Base-by-base conservation (phyloP, 2,888 invertebrate species). In the Dyspetes luteomarginatus region DNA sequence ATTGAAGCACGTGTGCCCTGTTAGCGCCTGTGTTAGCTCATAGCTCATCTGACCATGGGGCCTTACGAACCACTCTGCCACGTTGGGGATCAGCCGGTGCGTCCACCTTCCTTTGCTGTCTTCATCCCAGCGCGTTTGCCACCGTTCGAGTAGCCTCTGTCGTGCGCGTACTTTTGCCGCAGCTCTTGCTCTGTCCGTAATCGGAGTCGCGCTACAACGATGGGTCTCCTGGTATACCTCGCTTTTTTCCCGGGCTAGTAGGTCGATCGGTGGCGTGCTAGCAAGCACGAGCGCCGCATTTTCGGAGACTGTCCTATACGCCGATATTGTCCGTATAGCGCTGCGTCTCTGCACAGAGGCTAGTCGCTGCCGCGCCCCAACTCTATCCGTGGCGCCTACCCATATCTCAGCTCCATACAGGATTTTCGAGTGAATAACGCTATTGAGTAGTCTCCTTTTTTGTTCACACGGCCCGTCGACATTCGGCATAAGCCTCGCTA, bases 401-500 rank as follows among this genome's bases (percentile, higher is more conserved):
- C 81, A 82, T 4, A 83, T 60, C 28, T 75, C 43, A 0, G 77
- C 78, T 45, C 76, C 78, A 26, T 83, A 83, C 30, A 82, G 50
- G 9, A 79, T 58, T 17, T 50, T 68, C 12, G 45, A 81, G 81
- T 24, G 48, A 2, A 73, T 68, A 0, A 75, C 80, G 9, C 72
- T 48, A 58, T 55, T 65, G 12, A 82, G 26, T 9, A 83, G 17
- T 24, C 56, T 30, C 19, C 82, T 82, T 60, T 67, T 24, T 15
- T 55, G 24, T 15, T 45, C 43, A 79, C 56, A 24, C 0, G 78
- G 78, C 0, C 85, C 83, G 1, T 62, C 76, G 15, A 80, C 60
- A 64, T 83, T 85, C n/a, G 82, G 74, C 81, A 85, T 82, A 3
- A 84, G 48, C 30, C 82, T 45, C 12, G 73, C 68, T 17, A 84